A percentile compares a stretch with the other conserved stretches of the same genome.
These are phyloP conservation scores for Nothocercus julius DNA, from an alignment of 2,113 vertebrate genomes.

Conservation along the genomic window DNA sequence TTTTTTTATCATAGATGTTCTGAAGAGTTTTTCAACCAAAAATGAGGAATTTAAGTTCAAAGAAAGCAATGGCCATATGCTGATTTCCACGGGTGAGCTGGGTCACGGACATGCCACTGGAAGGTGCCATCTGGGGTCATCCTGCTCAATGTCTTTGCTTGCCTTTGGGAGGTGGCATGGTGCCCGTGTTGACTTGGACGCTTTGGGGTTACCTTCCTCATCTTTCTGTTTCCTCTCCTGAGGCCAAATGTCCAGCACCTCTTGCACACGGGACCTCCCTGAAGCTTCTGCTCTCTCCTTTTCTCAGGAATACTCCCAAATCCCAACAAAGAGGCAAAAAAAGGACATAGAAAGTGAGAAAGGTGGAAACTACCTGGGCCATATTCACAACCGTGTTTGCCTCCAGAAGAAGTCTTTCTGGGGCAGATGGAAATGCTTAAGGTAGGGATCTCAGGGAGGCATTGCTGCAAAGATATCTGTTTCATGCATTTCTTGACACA, in stretches of 20 bases:
- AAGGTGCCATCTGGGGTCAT: no score
- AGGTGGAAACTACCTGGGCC: background rate
- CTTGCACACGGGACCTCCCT: background rate
- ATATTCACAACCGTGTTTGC: background rate
- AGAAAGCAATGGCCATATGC: rapidly evolving
- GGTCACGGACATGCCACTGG: background rate
- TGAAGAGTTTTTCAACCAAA: background rate
- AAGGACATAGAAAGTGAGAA: background rate
- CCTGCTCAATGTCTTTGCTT: no score
- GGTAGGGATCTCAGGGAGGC: background rate
- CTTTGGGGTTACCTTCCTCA: background rate
- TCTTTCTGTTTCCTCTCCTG: background rate
- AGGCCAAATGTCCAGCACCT: background rate
- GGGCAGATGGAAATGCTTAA: background rate
- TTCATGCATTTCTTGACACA: background rate
- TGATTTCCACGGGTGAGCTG: background rate
- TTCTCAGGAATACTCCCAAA: background rate
- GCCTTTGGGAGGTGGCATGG: background rate
- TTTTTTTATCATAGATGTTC: background rate
- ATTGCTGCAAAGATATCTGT: background rate
- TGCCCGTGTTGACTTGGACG: background rate
- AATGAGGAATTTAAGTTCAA: background rate
- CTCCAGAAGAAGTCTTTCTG: background rate
- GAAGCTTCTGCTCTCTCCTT: rapidly evolving
- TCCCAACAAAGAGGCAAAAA: background rate